Evolutionary conservation across 2,888 invertebrate species (phyloP).

Genomic region (Caenorhabditis macrosperma): DNA sequence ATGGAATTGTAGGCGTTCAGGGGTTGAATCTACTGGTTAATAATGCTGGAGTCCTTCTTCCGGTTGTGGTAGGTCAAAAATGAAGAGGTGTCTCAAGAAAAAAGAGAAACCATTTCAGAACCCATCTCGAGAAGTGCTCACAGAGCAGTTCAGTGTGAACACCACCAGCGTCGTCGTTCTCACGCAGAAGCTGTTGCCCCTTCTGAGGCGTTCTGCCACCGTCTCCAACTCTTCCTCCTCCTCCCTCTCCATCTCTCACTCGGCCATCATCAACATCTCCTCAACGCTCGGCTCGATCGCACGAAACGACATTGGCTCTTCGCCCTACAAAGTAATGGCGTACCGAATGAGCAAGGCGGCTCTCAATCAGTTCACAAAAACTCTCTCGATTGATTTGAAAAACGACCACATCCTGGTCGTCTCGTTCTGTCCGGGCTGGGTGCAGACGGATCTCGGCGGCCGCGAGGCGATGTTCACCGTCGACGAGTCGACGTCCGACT

Average conservation of each 20-base stretch:
- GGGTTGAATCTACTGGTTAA: conserved; percentile 46
- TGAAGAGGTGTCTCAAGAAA: too few relatives aligned
- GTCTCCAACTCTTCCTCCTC: background rate
- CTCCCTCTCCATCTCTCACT: conserved; percentile 2
- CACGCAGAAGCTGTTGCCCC: conserved; percentile 2
- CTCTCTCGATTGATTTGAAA: conserved; percentile 59
- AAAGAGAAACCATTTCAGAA: too few relatives aligned
- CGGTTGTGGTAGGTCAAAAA: background rate
- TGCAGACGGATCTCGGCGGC: conserved; percentile 72
- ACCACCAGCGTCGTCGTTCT: background rate
- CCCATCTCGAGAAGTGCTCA: background rate
- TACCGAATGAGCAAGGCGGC: conserved; percentile 68
- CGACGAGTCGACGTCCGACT: conserved; percentile 18
- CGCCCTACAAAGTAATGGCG: conserved; percentile 23
- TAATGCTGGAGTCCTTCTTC: conserved; percentile 39
- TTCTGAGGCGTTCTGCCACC: background rate
- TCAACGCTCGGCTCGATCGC: conserved; percentile 47
- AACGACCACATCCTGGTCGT: conserved; percentile 19
- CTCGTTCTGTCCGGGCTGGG: conserved; percentile 71
- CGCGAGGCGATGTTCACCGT: conserved; percentile 47
- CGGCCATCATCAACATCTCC: conserved; percentile 47
- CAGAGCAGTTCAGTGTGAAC: conserved; percentile 4
- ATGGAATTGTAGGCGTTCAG: conserved; percentile 15
- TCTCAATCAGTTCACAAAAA: conserved; percentile 69
- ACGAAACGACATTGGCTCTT: conserved; percentile 40